Conservation (phyloP, 1,140 invertebrate species). For the Penaeus japonicus region DNA sequence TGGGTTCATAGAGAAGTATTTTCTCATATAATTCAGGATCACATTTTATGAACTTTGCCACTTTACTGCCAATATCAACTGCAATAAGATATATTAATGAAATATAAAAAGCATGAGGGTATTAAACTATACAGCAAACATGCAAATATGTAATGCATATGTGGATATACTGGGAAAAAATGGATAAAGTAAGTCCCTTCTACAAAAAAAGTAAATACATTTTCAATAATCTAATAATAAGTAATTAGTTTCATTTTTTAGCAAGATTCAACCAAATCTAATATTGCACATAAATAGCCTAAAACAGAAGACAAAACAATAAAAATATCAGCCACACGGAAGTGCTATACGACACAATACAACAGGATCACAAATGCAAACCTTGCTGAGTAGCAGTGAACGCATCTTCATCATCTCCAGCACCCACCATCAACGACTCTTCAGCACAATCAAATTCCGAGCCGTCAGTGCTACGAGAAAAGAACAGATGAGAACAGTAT, state of each 20-base stretch:
- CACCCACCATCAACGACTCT: neutral
- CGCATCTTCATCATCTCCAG: neutral
- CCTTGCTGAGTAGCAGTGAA: slow-evolving; percentile 42
- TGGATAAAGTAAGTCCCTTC: neutral
- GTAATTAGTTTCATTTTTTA: too few species aligned
- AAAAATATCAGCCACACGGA: too few species aligned
- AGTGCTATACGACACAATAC: too few species aligned
- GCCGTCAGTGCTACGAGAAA: slow-evolving; percentile 4
- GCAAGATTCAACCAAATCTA: neutral
- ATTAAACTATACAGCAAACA: too few species aligned
- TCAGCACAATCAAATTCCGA: slow-evolving; percentile 28
- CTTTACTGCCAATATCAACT: slow-evolving; percentile 39
- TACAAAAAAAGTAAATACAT: too few species aligned
- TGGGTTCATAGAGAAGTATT: slow-evolving; percentile 66
- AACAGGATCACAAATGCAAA: neutral
- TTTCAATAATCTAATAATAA: too few species aligned
- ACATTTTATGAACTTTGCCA: slow-evolving; percentile 60
- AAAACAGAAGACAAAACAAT: too few species aligned
- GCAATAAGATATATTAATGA: too few species aligned
- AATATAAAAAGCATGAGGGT: too few species aligned
- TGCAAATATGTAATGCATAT: too few species aligned
- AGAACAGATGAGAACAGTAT: neutral
- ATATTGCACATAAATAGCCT: too few species aligned
- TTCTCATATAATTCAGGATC: slow-evolving; percentile 64
- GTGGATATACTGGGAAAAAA: too few species aligned